phyloP scores from a whole-genome alignment of 1,140 invertebrate species.

The Eumeta japonica region DNA sequence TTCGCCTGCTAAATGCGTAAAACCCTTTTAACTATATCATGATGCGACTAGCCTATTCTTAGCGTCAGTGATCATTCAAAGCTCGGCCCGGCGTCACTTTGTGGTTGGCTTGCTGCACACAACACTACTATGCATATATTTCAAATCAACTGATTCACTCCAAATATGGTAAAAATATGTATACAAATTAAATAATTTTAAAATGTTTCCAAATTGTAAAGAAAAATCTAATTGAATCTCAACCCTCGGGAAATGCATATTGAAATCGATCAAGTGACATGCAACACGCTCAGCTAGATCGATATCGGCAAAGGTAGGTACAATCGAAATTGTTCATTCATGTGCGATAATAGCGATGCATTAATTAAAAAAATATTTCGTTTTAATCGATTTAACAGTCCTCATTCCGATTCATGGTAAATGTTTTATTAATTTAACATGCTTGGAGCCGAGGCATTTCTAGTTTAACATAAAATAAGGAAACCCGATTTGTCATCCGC shows the following conservation, averaged over 20 bases:
- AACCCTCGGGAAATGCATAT: conserved; percentile 31
- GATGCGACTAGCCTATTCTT: no score
- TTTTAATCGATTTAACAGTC: conserved; percentile 13
- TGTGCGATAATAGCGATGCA: conserved; percentile 31
- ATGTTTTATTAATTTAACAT: conserved; percentile 42
- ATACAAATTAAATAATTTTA: no score
- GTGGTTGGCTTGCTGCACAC: no score
- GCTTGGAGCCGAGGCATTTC: conserved; percentile 50
- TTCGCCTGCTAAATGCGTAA: no score
- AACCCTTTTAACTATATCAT: no score
- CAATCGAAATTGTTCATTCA: conserved; percentile 15
- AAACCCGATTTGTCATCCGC: conserved; percentile 45
- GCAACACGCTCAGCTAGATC: conserved; percentile 40
- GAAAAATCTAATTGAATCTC: conserved; percentile 30
- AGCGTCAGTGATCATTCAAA: no score
- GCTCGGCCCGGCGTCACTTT: no score
- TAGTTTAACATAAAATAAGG: conserved; percentile 45
- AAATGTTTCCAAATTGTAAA: conserved; percentile 13
- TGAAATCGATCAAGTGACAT: conserved; percentile 32
- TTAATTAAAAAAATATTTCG: conserved; percentile 16
- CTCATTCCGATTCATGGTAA: conserved; percentile 18
- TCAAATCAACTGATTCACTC: no score
- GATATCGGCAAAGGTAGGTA: conserved; percentile 20
- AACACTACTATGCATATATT: no score
- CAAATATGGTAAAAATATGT: no score